Base-by-base conservation (phyloP, 2,888 invertebrate species). In the Drosophila limbata region DNA sequence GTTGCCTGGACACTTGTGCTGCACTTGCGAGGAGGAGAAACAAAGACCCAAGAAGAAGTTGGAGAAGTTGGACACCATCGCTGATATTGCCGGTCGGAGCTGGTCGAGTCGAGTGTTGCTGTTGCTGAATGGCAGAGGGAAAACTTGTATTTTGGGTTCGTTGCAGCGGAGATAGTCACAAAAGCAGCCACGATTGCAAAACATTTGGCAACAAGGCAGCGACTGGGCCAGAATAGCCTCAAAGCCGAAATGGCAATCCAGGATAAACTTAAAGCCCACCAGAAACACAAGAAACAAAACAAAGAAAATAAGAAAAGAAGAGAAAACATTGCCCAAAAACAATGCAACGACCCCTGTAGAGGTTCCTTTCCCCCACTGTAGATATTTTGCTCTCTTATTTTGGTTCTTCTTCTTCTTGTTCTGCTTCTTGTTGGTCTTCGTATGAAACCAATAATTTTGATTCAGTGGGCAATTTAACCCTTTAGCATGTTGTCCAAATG, bases 391-490 rank as follows among this genome's bases (percentile, higher is more conserved):
- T 53, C 60, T 51, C 56, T 63, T 47, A 9, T 48, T 63, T 45
- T n/a, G 47, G 37, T 28, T 48, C 21, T 11, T 50, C 33, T 33
- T 21, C 56, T 56, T 50, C 17, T 33, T 31, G 40, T 56, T 25
- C 40, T 31, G 9, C 44, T 44, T 9, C 31, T 17, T 6, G 15
- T 35, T 19, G 48, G 28, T 37, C 61, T 62, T 74, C 48, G 84
- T 86, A 79, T 83, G 90, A 90, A 92, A 91, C 91, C 91, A 91
- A 91, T 92, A 92, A 93, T 92, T 92, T 92, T 81, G 86, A 92
- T 90, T 91, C 92, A 93, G 91, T 92, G 91, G 89, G 90, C 91
- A 92, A 92, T 92, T 92, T 92, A 90, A 89, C 91, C 92, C 92
- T 91, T 91, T 90, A 91, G 92, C 92, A 86, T 88, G 87, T 89